Evolutionary conservation across 2,797 vertebrate species (phyloP).

Genomic region (Neosilurus mollespiculum): DNA sequence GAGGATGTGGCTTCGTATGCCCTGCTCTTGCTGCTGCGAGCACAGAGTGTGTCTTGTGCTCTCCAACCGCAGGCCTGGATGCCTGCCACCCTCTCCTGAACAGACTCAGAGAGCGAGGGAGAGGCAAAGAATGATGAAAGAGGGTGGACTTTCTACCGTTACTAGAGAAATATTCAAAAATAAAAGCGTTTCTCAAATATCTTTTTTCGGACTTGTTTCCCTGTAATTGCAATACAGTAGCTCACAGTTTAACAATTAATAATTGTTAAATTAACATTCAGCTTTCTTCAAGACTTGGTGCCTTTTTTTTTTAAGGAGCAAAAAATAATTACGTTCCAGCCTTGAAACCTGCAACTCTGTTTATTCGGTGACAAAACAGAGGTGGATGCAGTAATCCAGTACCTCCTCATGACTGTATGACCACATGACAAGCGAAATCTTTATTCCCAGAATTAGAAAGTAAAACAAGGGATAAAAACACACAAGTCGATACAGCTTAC

Average conservation of each 20-base stretch:
- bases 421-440: not conserved
- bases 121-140: not conserved
- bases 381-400: not conserved
- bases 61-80: constrained; percentile 39
- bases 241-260: not conserved
- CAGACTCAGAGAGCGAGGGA: constrained; percentile 15
- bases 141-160: not conserved
- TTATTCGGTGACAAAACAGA: not conserved
- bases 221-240: not conserved
- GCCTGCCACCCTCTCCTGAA: constrained; percentile 37
- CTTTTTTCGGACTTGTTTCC: not conserved
- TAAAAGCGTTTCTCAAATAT: not conserved
- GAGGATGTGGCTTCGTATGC: constrained; percentile 53
- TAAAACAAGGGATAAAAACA: not conserved
- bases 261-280: not conserved
- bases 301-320: not conserved
- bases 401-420: not conserved
- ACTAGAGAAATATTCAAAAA: not conserved
- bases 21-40: constrained; percentile 27
- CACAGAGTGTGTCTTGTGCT: constrained; percentile 49
- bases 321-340: not conserved
- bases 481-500: too few species aligned
- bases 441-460: not conserved
- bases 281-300: not conserved
- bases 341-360: not conserved